Percentiles rank a stretch among this genome's conserved stretches.
phyloP scores from a whole-genome alignment of 2,888 invertebrate genomes.

The Drosophila longiperda region DNA sequence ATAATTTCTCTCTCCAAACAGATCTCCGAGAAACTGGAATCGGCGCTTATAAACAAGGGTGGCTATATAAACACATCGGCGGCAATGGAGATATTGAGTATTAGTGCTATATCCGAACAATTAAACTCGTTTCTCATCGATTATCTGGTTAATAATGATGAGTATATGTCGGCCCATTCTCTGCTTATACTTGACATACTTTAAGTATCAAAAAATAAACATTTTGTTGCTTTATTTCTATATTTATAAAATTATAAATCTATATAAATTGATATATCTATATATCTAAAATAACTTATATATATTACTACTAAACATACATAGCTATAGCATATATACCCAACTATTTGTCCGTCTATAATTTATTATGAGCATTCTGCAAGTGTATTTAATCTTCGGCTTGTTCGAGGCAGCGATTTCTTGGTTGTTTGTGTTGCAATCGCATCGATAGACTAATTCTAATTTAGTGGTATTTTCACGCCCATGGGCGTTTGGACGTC shows the following conservation, averaged over 20 bases:
- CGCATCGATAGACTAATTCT: constrained; percentile 44
- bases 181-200: not conserved
- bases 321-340: not conserved
- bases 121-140: constrained; percentile 49
- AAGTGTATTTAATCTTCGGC: not conserved
- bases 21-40: constrained; percentile 39
- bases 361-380: constrained; percentile 1
- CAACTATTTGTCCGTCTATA: not conserved
- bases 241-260: not conserved
- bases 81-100: constrained; percentile 52
- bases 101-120: constrained; percentile 20
- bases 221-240: constrained; percentile 2
- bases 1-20: not conserved
- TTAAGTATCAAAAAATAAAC: not conserved
- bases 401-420: not conserved
- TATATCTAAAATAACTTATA: not conserved
- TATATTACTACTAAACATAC: not conserved
- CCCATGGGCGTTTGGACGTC: constrained; percentile 50
- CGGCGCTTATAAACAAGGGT: constrained; percentile 22
- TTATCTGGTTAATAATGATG: constrained; percentile 32
- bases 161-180: constrained; percentile 1
- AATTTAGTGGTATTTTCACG: constrained; percentile 55
- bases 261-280: not conserved
- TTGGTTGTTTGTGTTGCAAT: constrained; percentile 11
- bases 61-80: constrained; percentile 35